Base-by-base conservation (phyloP, 2,113 vertebrate species). In the Rhabdomys dilectus region DNA sequence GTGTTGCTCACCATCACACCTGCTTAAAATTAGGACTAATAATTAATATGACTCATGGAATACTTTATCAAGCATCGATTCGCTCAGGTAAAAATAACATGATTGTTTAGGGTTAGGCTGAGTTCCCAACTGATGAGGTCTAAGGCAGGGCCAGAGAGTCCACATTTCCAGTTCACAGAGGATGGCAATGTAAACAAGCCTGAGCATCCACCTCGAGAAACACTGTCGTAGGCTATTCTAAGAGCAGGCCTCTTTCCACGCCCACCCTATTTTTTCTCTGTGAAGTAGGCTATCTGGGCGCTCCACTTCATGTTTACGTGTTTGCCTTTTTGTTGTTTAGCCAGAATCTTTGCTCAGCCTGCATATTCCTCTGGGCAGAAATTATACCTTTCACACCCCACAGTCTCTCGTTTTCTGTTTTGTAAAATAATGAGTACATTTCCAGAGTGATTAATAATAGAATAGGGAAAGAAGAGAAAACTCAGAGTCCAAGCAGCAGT, bases 361-460 rank as follows among this genome's bases (percentile, higher is more conserved):
- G 34, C 87, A 75, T 93, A 96, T 97, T 96, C 96, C 91, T 97
- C 91, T 95, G 86, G 94, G 92, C 92, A 97, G 94, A 96, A 96
- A 97, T 97, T 91, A 96, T 92, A 82, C 94, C 75, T 96, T 89
- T 81, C 34, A 86, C 29, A 64, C 11, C 53, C 58, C 36, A 56
- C 80, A 88, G 34, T 1, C 72, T 90, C 81, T 97, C 82, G 82
- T 96, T 95, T 97, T 97, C 76, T 96, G 89, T 97, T 96, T 96
- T 82, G 72, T 96, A 94, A 82, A 97, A 73, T 96, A 96, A 96
- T 78, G 92, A 97, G 91, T 93, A 90, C 91, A 96, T 96, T 95
- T 92, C 86, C 66, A 93, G 29, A 42, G 48, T 88, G 91, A 97
- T 95, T 96, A 96, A 94, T 96, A 95, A 95, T 94, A 94, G 97